phyloP scores from a whole-genome alignment of 2,113 vertebrate genomes.

The Illadopsis cleaveri region DNA sequence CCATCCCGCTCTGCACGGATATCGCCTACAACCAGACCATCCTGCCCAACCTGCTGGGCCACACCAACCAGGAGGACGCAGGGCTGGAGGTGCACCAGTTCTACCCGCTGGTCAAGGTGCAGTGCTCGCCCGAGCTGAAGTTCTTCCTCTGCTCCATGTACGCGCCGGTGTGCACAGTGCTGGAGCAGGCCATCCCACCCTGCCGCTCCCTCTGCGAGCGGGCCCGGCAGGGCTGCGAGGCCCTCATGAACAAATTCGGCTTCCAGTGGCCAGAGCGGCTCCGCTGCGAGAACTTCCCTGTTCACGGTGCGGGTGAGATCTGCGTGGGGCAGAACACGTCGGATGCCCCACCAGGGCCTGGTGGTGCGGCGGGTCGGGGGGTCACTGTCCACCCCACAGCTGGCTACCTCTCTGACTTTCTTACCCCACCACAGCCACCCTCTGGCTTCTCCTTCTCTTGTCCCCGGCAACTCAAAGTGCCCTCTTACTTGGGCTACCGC shows the following conservation, averaged over 20 bases:
- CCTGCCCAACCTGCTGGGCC: constrained; percentile 92
- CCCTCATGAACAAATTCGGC: constrained; percentile 98
- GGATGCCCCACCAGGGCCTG: constrained; percentile 52
- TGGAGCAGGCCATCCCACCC: constrained; percentile 94
- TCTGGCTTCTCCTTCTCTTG: constrained; percentile 81
- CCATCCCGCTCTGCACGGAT: constrained; percentile 93
- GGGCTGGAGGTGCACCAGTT: constrained; percentile 96
- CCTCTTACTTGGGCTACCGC: constrained; percentile 86
- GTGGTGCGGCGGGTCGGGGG: constrained; percentile 21
- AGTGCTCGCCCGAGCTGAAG: constrained; percentile 92
- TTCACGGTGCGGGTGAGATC: constrained; percentile 89
- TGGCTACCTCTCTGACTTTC: constrained; percentile 60
- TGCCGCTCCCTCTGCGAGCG: constrained; percentile 93
- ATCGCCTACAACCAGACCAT: constrained; percentile 97
- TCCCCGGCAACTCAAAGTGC: constrained; percentile 87
- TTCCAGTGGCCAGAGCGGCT: constrained; percentile 96
- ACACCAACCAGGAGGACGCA: constrained; percentile 94
- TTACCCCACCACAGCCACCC: constrained; percentile 60
- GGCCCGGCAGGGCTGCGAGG: constrained; percentile 93
- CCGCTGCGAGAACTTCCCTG: constrained; percentile 93
- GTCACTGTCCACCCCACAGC: constrained; percentile 75
- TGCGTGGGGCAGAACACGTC: constrained; percentile 94
- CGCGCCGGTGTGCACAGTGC: constrained; percentile 92
- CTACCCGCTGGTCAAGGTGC: constrained; percentile 93
- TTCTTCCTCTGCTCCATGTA: constrained; percentile 98